These are phyloP conservation scores for Corvus cornix DNA, from an alignment of 2,113 vertebrate genomes.

Conservation along the genomic window DNA sequence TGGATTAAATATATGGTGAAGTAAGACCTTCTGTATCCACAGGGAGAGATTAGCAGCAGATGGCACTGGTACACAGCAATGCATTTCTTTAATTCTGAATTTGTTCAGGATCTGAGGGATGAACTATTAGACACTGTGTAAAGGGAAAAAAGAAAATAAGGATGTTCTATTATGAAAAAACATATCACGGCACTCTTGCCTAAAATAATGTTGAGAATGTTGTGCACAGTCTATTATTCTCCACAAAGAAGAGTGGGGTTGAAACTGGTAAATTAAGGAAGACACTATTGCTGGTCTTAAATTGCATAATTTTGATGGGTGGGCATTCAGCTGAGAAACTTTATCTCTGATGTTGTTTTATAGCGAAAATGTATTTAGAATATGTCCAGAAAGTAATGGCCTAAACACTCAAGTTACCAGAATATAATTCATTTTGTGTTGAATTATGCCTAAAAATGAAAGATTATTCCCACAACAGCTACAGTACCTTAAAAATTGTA, in stretches of 20 bases:
- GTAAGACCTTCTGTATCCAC: background rate
- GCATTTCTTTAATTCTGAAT: slow-evolving; percentile 33
- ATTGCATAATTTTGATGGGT: background rate
- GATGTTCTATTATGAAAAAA: background rate
- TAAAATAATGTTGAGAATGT: background rate
- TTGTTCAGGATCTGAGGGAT: background rate
- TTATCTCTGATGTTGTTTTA: background rate
- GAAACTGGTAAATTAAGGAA: background rate
- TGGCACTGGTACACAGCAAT: slow-evolving; percentile 38
- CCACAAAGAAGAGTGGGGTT: background rate
- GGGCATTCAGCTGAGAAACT: background rate
- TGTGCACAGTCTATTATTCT: background rate
- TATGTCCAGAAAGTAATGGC: background rate
- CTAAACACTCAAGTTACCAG: background rate
- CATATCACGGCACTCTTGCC: background rate
- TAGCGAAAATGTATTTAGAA: background rate
- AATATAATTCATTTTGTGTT: background rate
- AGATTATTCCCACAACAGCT: background rate
- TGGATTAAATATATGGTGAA: slow-evolving; percentile 1
- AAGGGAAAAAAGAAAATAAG: background rate
- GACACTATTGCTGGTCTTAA: background rate
- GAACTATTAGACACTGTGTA: background rate
- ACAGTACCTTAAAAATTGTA: background rate
- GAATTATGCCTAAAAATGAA: background rate
- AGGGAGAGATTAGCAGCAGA: slow-evolving; percentile 55